Evolutionary conservation across 1,140 invertebrate genomes (phyloP).

Genomic region (Stegodyphus mimosarum): DNA sequence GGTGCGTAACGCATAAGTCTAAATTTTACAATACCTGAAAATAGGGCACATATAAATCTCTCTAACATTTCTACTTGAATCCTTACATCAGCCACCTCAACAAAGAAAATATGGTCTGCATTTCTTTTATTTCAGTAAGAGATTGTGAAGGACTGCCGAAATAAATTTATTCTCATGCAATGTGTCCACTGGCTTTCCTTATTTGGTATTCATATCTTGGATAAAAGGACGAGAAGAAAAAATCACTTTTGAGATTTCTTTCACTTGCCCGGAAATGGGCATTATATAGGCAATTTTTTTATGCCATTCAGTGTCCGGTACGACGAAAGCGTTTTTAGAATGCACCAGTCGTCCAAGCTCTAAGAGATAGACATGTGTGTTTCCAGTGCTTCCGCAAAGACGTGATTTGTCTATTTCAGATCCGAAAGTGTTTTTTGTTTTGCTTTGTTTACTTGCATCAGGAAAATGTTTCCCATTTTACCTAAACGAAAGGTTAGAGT

Average conservation of each 20-base stretch:
- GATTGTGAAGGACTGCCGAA: constrained; percentile 25
- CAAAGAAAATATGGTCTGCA: constrained; percentile 24
- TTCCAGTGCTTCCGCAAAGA: constrained; percentile 34
- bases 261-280: constrained; percentile 47
- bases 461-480: no score
- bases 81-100: no score
- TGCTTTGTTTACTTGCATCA: no score
- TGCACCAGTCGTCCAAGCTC: not conserved
- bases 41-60: no score
- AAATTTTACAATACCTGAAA: no score
- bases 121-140: not conserved
- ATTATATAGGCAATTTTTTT: constrained; percentile 23
- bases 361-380: constrained; percentile 20
- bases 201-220: constrained; percentile 55
- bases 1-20: no score
- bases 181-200: constrained; percentile 33
- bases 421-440: no score
- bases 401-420: not conserved
- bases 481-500: no score
- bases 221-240: constrained; percentile 36
- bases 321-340: constrained; percentile 26
- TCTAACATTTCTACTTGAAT: no score
- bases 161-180: constrained; percentile 36
- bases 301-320: constrained; percentile 2
- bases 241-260: constrained; percentile 45